phyloP scores from a whole-genome alignment of 2,113 vertebrate species.

The Fulmarus glacialis region DNA sequence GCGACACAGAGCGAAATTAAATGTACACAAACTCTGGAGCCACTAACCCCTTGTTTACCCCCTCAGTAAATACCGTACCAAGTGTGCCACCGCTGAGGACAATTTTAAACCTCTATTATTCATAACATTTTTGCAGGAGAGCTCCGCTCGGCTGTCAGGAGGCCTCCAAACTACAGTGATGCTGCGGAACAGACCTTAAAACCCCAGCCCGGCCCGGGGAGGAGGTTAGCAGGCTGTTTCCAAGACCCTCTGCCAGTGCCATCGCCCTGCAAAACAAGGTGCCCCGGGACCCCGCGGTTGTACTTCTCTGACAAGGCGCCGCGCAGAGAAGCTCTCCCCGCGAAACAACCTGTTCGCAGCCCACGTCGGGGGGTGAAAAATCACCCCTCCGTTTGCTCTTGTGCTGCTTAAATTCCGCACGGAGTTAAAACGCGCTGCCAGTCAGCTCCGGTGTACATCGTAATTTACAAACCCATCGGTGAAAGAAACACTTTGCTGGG shows the following conservation, averaged over 20 bases:
- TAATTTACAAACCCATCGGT: background rate
- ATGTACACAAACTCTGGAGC: conserved; percentile 59
- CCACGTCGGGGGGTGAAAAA: background rate
- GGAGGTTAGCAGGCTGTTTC: background rate
- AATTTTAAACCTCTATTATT: background rate
- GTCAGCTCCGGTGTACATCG: background rate
- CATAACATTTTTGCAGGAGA: background rate
- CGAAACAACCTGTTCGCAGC: background rate
- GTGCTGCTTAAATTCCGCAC: background rate
- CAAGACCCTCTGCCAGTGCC: background rate
- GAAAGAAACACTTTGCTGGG: background rate
- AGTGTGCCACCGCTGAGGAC: background rate
- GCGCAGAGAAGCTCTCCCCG: background rate
- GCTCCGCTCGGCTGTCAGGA: background rate
- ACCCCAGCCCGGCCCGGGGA: background rate
- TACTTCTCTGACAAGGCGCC: background rate
- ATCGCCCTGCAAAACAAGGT: background rate
- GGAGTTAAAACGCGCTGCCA: background rate
- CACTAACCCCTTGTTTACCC: conserved; percentile 12
- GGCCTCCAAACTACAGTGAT: background rate
- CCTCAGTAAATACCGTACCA: background rate
- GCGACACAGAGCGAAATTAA: conserved; percentile 67
- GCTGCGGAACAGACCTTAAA: background rate
- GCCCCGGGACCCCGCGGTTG: background rate
- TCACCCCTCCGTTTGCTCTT: background rate